Evolutionary conservation across 2,888 invertebrate genomes (phyloP).

Genomic region (Drosophila niveifrons): DNA sequence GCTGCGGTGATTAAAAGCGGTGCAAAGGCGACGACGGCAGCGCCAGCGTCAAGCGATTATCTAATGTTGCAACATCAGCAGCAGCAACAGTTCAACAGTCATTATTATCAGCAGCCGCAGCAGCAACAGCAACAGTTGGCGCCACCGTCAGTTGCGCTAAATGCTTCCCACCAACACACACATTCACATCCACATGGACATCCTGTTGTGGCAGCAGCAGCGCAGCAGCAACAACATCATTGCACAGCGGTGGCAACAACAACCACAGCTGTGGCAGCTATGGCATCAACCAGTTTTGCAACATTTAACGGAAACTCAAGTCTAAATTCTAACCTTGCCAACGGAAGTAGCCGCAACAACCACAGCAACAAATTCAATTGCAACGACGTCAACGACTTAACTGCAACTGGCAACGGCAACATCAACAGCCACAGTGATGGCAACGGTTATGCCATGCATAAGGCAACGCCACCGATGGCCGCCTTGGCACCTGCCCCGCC

Average conservation of each 20-base stretch:
- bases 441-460: constrained; percentile 54
- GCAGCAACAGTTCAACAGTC: constrained; percentile 51
- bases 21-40: constrained; percentile 43
- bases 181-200: constrained; percentile 64
- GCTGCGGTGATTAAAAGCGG: constrained; percentile 51
- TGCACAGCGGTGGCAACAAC: constrained; percentile 28
- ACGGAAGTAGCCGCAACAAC: constrained; percentile 63
- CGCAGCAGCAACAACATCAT: constrained; percentile 34
- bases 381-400: constrained; percentile 61
- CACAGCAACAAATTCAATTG: constrained; percentile 67
- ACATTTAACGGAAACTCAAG: constrained; percentile 84
- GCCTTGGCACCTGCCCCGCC: constrained; percentile 59
- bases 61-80: constrained; percentile 65
- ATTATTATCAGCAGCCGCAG: constrained; percentile 55
- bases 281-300: constrained; percentile 72
- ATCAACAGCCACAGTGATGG: constrained; percentile 39
- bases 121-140: constrained; percentile 62
- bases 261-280: constrained; percentile 41
- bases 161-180: constrained; percentile 72
- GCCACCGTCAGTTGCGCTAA: constrained; percentile 52
- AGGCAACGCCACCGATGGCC: constrained; percentile 28
- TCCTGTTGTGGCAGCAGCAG: constrained; percentile 64
- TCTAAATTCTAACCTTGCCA: constrained; percentile 81
- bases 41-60: constrained; percentile 67
- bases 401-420: constrained; percentile 29